A percentile compares a stretch with the other conserved stretches of the same genome.
These are phyloP conservation scores for Reticulitermes speratus DNA, from an alignment of 1,140 invertebrate species.

Conservation along the genomic window DNA sequence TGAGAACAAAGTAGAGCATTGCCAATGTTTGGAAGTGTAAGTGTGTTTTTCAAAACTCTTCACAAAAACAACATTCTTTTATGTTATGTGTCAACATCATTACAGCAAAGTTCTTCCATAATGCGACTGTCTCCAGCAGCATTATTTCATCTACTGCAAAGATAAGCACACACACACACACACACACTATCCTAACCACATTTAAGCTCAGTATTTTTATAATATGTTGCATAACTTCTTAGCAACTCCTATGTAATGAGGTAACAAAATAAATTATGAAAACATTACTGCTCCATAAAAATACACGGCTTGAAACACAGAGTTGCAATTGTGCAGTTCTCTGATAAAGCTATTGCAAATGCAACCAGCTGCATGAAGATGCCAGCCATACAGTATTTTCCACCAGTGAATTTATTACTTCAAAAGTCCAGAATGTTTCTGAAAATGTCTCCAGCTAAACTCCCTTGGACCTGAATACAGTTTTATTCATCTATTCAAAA, in stretches of 20 bases:
- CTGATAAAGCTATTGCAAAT: not conserved
- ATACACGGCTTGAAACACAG: not conserved
- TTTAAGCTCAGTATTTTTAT: too few relatives aligned
- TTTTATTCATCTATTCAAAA: too few relatives aligned
- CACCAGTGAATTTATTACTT: not conserved
- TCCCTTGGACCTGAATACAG: too few relatives aligned
- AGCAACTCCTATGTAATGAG: not conserved
- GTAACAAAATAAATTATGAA: constrained; percentile 6
- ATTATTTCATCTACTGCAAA: not conserved
- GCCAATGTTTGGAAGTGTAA: not conserved
- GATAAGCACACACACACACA: too few relatives aligned
- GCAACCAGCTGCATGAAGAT: not conserved
- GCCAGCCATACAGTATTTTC: not conserved
- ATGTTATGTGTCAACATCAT: too few relatives aligned
- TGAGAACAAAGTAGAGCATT: not conserved
- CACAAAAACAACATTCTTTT: too few relatives aligned
- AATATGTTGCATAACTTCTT: not conserved
- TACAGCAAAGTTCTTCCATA: not conserved
- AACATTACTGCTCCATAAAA: not conserved
- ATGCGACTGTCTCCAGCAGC: not conserved
- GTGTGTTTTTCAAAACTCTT: too few relatives aligned
- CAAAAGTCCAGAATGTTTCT: not conserved
- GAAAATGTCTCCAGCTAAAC: too few relatives aligned
- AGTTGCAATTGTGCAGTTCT: not conserved
- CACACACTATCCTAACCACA: not conserved